Conservation (phyloP, 2,113 vertebrate genomes). For the Brachionichthys hirsutus region DNA sequence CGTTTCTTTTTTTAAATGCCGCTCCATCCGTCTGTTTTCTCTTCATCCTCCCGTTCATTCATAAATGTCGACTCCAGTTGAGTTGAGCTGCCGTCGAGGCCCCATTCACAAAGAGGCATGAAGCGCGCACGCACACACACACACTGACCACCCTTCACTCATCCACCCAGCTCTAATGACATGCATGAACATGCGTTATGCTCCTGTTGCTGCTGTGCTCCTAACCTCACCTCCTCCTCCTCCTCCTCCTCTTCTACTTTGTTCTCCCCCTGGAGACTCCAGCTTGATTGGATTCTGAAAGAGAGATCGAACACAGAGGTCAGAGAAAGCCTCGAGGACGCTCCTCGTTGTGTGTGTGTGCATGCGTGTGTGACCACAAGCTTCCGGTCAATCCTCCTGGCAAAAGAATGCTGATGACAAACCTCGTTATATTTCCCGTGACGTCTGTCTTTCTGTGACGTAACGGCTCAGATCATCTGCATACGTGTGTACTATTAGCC, state of each 20-base stretch:
- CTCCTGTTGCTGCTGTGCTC: constrained; percentile 56
- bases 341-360: constrained; percentile 20
- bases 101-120: constrained; percentile 25
- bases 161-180: constrained; percentile 5
- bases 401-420: constrained; percentile 32
- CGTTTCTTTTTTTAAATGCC: too few relatives aligned
- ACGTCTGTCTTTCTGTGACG: constrained; percentile 23
- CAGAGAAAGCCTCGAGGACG: constrained; percentile 64
- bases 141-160: constrained; percentile 19
- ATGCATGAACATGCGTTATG: constrained; percentile 31
- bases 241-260: constrained; percentile 28
- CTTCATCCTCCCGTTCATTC: too few relatives aligned
- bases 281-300: constrained; percentile 73
- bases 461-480: constrained; percentile 45
- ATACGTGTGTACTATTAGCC: constrained; percentile 52
- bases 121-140: constrained; percentile 38
- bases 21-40: too few relatives aligned
- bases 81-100: too few relatives aligned
- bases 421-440: constrained; percentile 38
- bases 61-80: too few relatives aligned
- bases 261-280: constrained; percentile 63
- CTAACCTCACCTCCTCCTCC: constrained; percentile 32
- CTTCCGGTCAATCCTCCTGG: constrained; percentile 37
- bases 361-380: constrained; percentile 10
- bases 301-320: constrained; percentile 73